phyloP scores from a whole-genome alignment of 2,888 invertebrate species.

The Lycia hirtaria region DNA sequence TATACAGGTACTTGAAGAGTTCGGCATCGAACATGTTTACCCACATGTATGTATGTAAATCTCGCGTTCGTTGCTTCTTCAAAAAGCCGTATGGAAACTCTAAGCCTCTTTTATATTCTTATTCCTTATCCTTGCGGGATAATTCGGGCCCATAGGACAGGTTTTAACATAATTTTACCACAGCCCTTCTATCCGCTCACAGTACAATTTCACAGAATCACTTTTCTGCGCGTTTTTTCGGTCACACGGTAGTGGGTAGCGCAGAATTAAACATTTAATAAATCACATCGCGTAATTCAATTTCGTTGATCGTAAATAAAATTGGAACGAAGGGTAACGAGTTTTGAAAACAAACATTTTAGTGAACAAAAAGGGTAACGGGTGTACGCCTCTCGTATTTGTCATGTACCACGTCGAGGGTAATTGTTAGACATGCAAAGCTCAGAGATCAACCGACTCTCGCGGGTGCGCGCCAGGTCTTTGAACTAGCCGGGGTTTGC shows the following conservation, averaged over 20 bases:
- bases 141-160: constrained; percentile 81
- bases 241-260: constrained; percentile 56
- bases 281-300: constrained; percentile 71
- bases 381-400: constrained; percentile 70
- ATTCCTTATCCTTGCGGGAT: constrained; percentile 82
- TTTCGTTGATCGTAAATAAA: constrained; percentile 74
- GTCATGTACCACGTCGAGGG: constrained; percentile 70
- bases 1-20: constrained; percentile 78
- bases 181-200: constrained; percentile 66
- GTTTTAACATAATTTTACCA: constrained; percentile 82
- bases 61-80: constrained; percentile 74
- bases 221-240: constrained; percentile 64
- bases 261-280: constrained; percentile 77
- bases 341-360: constrained; percentile 79
- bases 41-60: constrained; percentile 78
- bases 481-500: constrained; percentile 52
- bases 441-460: constrained; percentile 66
- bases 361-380: constrained; percentile 71
- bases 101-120: constrained; percentile 83
- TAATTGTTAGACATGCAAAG: constrained; percentile 81
- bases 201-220: constrained; percentile 58
- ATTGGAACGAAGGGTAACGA: constrained; percentile 73
- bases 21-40: constrained; percentile 71
- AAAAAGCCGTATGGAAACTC: constrained; percentile 79
- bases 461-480: constrained; percentile 57